phyloP scores from a whole-genome alignment of 2,113 vertebrate genomes.

The Lophius piscatorius region DNA sequence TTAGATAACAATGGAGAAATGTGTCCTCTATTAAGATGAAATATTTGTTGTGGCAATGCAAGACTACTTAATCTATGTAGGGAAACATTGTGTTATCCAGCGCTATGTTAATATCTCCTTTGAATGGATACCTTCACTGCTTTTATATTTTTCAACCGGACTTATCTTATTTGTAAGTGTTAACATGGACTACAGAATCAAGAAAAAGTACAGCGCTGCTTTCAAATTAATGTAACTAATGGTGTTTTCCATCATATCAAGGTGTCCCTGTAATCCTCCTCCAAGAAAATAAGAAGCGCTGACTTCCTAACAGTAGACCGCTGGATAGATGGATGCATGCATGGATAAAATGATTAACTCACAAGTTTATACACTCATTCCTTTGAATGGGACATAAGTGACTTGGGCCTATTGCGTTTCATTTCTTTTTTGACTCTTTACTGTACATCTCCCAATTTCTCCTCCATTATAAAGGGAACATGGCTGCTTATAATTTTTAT shows the following conservation, averaged over 20 bases:
- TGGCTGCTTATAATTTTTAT: neutral
- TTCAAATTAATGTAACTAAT: too few species aligned
- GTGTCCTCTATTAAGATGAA: neutral
- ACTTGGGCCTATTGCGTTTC: conserved; percentile 52
- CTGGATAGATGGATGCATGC: conserved; percentile 52
- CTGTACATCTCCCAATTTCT: conserved; percentile 9
- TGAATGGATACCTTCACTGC: conserved; percentile 34
- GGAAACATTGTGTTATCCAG: conserved; percentile 30
- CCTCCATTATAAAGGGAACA: neutral
- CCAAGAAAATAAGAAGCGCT: conserved; percentile 13
- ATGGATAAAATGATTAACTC: conserved; percentile 14
- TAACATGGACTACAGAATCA: too few species aligned
- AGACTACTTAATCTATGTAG: neutral
- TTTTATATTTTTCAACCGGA: conserved; percentile 5
- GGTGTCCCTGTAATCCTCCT: conserved; percentile 11
- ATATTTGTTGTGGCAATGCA: neutral
- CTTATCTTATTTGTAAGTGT: too few species aligned
- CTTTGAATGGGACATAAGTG: conserved; percentile 32
- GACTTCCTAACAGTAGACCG: too few species aligned
- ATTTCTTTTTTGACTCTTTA: conserved; percentile 9
- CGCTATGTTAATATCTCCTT: conserved; percentile 16
- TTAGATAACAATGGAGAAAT: neutral
- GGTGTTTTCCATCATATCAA: neutral
- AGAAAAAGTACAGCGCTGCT: too few species aligned
- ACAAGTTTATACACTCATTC: conserved; percentile 29